Evolutionary conservation across 2,797 vertebrate genomes (phyloP).

Genomic region (Acomys russatus): DNA sequence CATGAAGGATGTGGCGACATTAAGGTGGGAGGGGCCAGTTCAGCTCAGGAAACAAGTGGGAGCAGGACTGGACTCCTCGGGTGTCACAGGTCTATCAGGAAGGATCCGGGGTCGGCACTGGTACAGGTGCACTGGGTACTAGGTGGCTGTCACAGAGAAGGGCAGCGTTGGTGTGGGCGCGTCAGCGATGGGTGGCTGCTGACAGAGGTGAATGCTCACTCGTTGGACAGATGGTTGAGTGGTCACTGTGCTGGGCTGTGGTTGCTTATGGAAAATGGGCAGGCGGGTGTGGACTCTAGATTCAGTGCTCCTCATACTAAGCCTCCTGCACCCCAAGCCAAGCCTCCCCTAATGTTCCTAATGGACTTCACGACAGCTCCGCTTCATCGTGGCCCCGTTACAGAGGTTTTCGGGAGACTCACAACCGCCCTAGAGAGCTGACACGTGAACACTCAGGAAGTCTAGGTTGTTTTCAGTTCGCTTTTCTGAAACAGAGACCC

Average conservation of each 20-base stretch:
- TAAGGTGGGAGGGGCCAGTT: background rate
- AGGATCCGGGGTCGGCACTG: background rate
- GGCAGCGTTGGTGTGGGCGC: rapidly evolving
- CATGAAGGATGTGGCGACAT: background rate
- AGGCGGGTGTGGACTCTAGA: background rate
- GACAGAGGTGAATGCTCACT: rapidly evolving
- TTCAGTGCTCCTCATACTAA: background rate
- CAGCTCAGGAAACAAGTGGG: background rate
- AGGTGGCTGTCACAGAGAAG: background rate
- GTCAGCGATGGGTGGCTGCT: rapidly evolving
- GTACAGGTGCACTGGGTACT: background rate
- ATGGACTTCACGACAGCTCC: background rate
- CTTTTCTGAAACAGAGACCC: background rate
- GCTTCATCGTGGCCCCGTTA: rapidly evolving
- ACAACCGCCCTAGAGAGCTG: background rate
- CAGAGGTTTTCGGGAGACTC: rapidly evolving
- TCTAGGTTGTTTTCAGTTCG: background rate
- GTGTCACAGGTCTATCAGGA: background rate
- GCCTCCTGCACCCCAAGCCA: rapidly evolving
- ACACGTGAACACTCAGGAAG: rapidly evolving
- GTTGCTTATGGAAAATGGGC: background rate
- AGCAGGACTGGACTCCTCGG: rapidly evolving
- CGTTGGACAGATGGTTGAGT: background rate
- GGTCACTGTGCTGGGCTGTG: rapidly evolving
- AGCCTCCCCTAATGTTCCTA: rapidly evolving